Percentiles rank a stretch among this genome's conserved stretches.
Evolutionary conservation across 2,797 vertebrate genomes (phyloP).

Genomic region (Glyptemys insculpta): DNA sequence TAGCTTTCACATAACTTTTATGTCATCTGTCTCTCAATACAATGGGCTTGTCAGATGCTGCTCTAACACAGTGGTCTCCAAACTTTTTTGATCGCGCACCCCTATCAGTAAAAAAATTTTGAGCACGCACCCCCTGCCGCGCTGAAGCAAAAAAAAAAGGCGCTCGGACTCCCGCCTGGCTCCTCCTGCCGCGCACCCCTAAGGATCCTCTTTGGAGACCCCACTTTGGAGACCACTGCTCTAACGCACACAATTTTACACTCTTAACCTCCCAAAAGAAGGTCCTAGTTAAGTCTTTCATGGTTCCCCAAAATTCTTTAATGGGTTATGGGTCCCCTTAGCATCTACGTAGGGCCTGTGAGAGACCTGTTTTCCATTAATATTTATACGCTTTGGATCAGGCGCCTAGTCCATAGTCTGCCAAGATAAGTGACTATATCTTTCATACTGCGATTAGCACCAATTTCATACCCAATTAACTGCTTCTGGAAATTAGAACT

Average conservation of each 20-base stretch:
- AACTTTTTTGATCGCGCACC: too few relatives aligned
- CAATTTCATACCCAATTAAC: neutral
- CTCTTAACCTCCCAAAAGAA: neutral
- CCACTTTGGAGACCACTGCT: neutral
- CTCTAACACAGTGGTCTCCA: neutral
- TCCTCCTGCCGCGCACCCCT: too few relatives aligned
- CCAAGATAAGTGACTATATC: neutral
- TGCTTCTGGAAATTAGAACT: neutral
- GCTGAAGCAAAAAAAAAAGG: too few relatives aligned
- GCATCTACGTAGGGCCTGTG: neutral
- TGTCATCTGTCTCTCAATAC: neutral
- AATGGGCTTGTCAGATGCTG: neutral
- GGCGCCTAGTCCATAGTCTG: neutral
- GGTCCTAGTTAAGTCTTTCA: neutral
- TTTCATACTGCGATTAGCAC: neutral
- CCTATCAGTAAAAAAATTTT: too few relatives aligned
- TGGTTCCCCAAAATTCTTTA: neutral
- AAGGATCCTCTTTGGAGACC: too few relatives aligned
- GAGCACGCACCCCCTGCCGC: too few relatives aligned
- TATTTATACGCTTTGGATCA: neutral
- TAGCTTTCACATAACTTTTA: neutral
- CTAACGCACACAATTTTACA: neutral
- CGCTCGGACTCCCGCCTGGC: too few relatives aligned
- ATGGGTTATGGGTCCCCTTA: neutral
- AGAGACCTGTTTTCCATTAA: neutral